Base-by-base conservation (phyloP, 2,113 vertebrate genomes). In the Sebastes fasciatus region DNA sequence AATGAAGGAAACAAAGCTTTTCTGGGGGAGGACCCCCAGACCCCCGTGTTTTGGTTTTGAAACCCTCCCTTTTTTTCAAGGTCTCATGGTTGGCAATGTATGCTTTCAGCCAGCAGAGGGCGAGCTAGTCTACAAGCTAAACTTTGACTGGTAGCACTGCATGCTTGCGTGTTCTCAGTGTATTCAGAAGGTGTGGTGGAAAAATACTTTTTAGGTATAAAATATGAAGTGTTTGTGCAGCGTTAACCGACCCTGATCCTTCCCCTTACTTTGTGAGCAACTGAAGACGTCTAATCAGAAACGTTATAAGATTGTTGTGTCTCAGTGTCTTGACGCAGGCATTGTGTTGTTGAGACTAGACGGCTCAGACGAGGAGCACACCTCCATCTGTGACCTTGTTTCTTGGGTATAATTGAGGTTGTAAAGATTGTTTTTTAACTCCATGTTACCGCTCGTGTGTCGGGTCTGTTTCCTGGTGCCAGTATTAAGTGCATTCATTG, bases 101-200 rank as follows among this genome's bases (percentile, higher is more conserved):
- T 34, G 34, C 14, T 6, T 42, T 78, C 17, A 72, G 45, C 91
- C 94, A 93, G 86, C 78, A 94, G 94, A 77, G 89, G 92, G 92
- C 77, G 34, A 68, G 9, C 77, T 58, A 70, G 58, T 43, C 21
- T 46, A 17, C 12, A 58, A 7, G 58, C 45, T 11, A 26, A 4
- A 19, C 16, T 3, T 34, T n/a, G 16, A 62, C 4, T 4, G 1
- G 8, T 0, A 4, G 5, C 8, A 48, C 10, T 14, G 10, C 21
- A 5, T n/a, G 10, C 2, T n/a, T n/a, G 10, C 2, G 34, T 21
- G 69, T 73, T 67, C 4, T 19, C 62, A 51, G 6, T 10, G 17
- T 46, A 7, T 6, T 67, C 69, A 49, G 5, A 8, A 8, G 5
- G n/a, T 13, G 23, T 51, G 17, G 46, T 40, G 9, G 7, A 21